Base-by-base conservation (phyloP, 2,888 invertebrate genomes). In the Embidobia sp. region DNA sequence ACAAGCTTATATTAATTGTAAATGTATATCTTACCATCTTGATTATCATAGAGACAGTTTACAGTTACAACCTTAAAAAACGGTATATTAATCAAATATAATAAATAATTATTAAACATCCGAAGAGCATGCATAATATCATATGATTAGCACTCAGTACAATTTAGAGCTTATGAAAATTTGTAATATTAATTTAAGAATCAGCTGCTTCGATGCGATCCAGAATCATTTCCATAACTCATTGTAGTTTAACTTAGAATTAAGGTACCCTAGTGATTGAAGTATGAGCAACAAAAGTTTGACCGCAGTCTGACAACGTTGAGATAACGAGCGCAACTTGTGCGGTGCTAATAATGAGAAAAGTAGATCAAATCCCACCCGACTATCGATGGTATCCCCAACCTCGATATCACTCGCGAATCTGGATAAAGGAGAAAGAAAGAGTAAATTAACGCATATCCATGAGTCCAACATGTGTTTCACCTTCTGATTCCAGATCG, bases 401-500 rank as follows among this genome's bases (percentile, higher is more conserved):
- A n/a, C n/a, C n/a, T n/a, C n/a, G n/a, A n/a, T n/a, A n/a, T n/a
- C n/a, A n/a, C n/a, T n/a, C 63, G 61, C 55, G 66, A 76, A 76
- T 70, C 69, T 57, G 76, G 70, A 70, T 51, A 53, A 73, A 26
- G 13, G 22, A 76, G 27, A 64, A 35, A 66, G 35, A 63, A 42
- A 40, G 37, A 42, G 35, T 6, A 74, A 74, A 73, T 53, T 48
- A 19, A 51, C 64, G 66, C 55, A 69, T 48, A 70, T 61, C 33
- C 48, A 66, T 69, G 70, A 78, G 73, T 83, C 76, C 83, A 84
- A 85, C 82, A 79, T 83, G 64, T 80, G 82, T 77, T 75, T 83
- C 78, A 85, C 83, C 83, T 89, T 94, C 91, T 93, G 90, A 92
- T 96, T 95, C 93, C 95, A 97, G 96, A 96, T 90, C 90, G 88